These are phyloP conservation scores for Euglossa dilemma DNA, from an alignment of 1,140 invertebrate genomes.

Conservation along the genomic window DNA sequence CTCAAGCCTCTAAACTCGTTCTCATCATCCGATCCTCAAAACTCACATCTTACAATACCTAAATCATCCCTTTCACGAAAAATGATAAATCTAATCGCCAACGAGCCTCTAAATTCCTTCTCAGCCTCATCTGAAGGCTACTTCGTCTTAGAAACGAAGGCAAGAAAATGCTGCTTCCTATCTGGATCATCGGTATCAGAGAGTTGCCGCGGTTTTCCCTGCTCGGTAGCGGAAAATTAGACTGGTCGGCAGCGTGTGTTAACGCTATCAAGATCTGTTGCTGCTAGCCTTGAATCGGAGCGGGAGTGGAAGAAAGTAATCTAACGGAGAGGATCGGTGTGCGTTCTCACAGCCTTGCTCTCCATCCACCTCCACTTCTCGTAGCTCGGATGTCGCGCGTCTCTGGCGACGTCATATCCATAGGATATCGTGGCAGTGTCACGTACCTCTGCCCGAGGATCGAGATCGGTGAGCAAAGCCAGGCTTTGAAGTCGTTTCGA, in stretches of 20 bases:
- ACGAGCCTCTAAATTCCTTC: neutral
- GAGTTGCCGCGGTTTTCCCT: neutral
- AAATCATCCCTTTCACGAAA: too few species aligned
- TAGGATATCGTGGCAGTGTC: neutral
- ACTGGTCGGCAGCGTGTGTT: conserved; percentile 2
- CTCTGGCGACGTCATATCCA: conserved; percentile 14
- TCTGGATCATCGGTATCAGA: too few species aligned
- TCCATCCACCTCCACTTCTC: neutral
- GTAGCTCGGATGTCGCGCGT: neutral
- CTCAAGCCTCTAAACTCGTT: too few species aligned
- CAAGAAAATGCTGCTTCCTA: too few species aligned
- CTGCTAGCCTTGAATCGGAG: conserved; percentile 33
- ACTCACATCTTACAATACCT: too few species aligned
- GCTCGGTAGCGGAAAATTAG: conserved; percentile 9
- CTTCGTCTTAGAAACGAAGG: too few species aligned
- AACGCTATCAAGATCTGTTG: conserved; percentile 21
- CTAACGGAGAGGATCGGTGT: conserved; percentile 13
- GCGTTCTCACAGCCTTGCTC: conserved; percentile 61
- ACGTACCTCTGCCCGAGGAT: neutral
- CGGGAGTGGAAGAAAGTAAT: conserved; percentile 26
- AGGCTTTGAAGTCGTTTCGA: conserved; percentile 17
- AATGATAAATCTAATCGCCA: too few species aligned
- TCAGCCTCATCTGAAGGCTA: too few species aligned
- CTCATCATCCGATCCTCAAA: too few species aligned
- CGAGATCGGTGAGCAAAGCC: neutral